Conservation (phyloP, 2,113 vertebrate species). For the Pygoscelis antarcticus region DNA sequence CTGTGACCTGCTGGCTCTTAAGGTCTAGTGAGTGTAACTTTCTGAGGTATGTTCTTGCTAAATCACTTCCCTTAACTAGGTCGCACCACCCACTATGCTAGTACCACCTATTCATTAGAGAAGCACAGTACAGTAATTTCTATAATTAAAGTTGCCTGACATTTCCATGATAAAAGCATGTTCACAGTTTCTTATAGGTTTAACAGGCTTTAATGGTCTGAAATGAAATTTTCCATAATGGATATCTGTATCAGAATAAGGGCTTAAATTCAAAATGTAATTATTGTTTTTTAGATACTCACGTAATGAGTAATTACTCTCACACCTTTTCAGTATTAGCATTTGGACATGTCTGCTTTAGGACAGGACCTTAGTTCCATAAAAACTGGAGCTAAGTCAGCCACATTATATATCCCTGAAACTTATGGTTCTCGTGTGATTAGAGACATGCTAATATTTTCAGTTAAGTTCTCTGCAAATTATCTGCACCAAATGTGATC, state of each 20-base stretch:
- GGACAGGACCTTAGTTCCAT: not conserved
- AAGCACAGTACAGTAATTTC: not conserved
- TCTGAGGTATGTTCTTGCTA: not conserved
- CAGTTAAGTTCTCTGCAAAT: not conserved
- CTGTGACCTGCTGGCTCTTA: slow-evolving; percentile 26
- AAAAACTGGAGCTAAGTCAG: not conserved
- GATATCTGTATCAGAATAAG: not conserved
- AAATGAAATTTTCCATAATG: not conserved
- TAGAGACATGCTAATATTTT: not conserved
- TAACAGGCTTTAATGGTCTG: not conserved
- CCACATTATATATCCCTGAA: not conserved
- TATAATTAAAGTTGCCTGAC: not conserved
- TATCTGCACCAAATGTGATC: not conserved
- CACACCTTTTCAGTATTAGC: not conserved
- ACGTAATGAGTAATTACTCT: not conserved
- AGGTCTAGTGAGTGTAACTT: slow-evolving; percentile 10
- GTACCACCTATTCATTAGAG: not conserved
- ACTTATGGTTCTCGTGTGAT: not conserved
- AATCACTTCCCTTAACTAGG: slow-evolving; percentile 17
- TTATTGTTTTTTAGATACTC: slow-evolving; percentile 4
- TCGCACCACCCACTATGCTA: not conserved
- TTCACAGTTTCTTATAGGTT: not conserved
- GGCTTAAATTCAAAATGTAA: slow-evolving; percentile 8
- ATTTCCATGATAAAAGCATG: not conserved
- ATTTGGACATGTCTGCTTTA: not conserved